Percentiles rank a stretch among this genome's conserved stretches.
These are phyloP conservation scores for Bucorvus abyssinicus DNA, from an alignment of 2,797 vertebrate species.

Conservation along the genomic window DNA sequence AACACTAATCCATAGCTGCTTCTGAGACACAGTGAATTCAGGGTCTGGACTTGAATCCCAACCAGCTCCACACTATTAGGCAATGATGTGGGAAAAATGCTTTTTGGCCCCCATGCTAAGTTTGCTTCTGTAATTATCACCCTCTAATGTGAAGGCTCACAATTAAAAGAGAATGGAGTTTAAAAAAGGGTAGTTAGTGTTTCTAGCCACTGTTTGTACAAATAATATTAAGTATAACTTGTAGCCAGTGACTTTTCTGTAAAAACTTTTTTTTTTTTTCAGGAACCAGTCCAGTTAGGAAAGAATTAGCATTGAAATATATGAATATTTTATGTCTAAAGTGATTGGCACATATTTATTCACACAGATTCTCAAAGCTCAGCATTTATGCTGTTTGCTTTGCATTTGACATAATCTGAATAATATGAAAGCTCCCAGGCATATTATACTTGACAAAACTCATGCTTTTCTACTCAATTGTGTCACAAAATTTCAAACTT, in stretches of 20 bases:
- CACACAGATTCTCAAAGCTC: slow-evolving; percentile 46
- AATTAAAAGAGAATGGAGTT: slow-evolving; percentile 26
- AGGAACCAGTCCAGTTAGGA: background rate
- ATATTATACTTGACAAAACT: slow-evolving; percentile 19
- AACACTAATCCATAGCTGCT: slow-evolving; percentile 61
- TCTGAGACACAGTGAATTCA: slow-evolving; percentile 46
- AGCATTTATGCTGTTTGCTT: slow-evolving; percentile 54
- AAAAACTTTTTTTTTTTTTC: background rate
- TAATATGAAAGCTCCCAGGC: slow-evolving; percentile 4
- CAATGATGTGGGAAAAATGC: slow-evolving; percentile 41
- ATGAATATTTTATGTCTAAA: slow-evolving; percentile 51
- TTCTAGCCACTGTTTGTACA: background rate
- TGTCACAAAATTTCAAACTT: background rate
- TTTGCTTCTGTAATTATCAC: slow-evolving; percentile 31
- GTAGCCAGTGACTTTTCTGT: background rate
- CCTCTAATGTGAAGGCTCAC: slow-evolving; percentile 31
- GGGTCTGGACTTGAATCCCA: slow-evolving; percentile 61
- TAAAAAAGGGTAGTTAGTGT: background rate
- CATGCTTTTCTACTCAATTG: background rate
- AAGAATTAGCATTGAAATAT: slow-evolving; percentile 21
- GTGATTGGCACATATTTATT: slow-evolving; percentile 40
- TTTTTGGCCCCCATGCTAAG: background rate
- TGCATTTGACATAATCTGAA: slow-evolving; percentile 37
- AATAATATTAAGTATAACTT: background rate
- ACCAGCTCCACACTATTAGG: background rate